Conservation (phyloP, 2,797 vertebrate genomes). For the Leuciscus waleckii region DNA sequence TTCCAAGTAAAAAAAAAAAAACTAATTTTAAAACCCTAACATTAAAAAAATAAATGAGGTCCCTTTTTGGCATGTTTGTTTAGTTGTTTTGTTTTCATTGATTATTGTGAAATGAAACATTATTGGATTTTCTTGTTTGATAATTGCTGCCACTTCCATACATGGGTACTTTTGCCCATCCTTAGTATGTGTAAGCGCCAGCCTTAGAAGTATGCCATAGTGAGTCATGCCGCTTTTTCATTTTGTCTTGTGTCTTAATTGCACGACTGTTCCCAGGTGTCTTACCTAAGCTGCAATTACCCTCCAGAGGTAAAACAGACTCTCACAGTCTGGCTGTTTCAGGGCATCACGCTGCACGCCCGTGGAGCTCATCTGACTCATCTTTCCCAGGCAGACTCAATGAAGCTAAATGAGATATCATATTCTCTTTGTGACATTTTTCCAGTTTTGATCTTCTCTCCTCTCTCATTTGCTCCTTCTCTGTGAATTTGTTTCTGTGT, state of each 20-base stretch:
- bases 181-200: not conserved
- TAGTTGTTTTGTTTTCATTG: not conserved
- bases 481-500: not conserved
- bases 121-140: constrained; percentile 12
- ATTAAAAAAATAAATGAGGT: not conserved
- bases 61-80: not conserved
- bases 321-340: constrained; percentile 49
- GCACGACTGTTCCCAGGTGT: constrained; percentile 72
- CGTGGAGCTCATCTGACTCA: constrained; percentile 23
- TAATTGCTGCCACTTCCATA: not conserved
- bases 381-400: constrained; percentile 14
- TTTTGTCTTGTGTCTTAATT: constrained; percentile 74
- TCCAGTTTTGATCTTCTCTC: not conserved
- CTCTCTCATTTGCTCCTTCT: not conserved
- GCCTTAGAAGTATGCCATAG: not conserved
- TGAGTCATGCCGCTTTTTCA: constrained; percentile 56
- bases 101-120: not conserved
- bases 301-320: constrained; percentile 67
- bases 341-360: not conserved
- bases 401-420: constrained; percentile 11
- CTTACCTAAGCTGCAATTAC: constrained; percentile 75
- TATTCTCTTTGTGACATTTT: not conserved
- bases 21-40: not conserved
- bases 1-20: not conserved
- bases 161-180: not conserved